A percentile compares a stretch with the other conserved stretches of the same genome.
Conservation (phyloP, 2,113 vertebrate genomes). For the Garra rufa region DNA sequence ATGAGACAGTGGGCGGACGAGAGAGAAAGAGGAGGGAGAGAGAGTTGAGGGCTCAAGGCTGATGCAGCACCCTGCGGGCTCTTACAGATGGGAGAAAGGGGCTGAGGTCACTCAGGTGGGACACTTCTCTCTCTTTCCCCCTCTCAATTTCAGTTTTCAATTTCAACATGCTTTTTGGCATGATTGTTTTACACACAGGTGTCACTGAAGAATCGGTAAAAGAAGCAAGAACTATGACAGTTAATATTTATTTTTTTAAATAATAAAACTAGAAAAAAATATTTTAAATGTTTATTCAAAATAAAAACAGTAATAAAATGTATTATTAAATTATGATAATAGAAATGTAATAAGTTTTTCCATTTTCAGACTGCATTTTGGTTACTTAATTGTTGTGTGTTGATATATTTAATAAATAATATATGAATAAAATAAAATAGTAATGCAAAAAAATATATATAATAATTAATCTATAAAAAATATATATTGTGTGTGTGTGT, state of each 20-base stretch:
- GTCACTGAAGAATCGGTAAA: neutral
- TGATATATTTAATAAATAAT: neutral
- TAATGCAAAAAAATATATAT: too few species aligned
- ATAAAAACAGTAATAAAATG: too few species aligned
- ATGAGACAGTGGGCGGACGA: neutral
- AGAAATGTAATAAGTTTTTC: too few species aligned
- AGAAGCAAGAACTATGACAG: neutral
- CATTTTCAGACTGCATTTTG: too few species aligned
- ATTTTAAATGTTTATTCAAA: too few species aligned
- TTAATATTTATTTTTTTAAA: neutral
- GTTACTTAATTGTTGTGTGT: too few species aligned
- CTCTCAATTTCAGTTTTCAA: neutral
- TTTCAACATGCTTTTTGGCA: neutral
- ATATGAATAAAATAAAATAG: neutral
- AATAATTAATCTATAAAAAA: too few species aligned
- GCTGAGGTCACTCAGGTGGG: conserved; percentile 38
- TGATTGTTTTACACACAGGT: neutral
- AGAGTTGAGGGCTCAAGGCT: conserved; percentile 42
- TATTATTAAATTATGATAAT: too few species aligned
- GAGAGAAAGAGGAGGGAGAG: conserved; percentile 17
- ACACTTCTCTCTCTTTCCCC: neutral
- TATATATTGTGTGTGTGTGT: too few species aligned
- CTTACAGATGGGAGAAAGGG: conserved; percentile 33
- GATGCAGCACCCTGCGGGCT: conserved; percentile 44
- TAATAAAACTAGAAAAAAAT: neutral